Evolutionary conservation across 2,113 vertebrate genomes (phyloP).

Genomic region (Platysternon megacephalum): DNA sequence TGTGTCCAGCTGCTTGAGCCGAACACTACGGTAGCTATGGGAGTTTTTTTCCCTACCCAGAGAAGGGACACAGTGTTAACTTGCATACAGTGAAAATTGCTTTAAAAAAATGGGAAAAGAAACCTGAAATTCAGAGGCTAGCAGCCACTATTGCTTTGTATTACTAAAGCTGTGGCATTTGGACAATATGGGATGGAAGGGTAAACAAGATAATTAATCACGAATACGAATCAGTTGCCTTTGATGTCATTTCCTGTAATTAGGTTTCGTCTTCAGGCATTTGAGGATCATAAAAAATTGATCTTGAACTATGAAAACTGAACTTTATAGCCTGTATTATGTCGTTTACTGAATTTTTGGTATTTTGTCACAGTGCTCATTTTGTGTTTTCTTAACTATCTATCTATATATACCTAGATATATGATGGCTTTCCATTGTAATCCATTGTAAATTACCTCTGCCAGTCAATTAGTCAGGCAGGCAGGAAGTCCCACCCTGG

Average conservation of each 20-base stretch:
- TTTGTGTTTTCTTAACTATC: conserved; percentile 39
- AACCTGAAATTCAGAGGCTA: conserved; percentile 30
- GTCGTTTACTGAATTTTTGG: not conserved
- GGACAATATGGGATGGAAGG: not conserved
- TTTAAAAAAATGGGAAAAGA: conserved; percentile 53
- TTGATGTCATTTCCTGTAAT: conserved; percentile 69
- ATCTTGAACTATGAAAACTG: not conserved
- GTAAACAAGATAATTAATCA: conserved; percentile 23
- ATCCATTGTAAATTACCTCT: conserved; percentile 83
- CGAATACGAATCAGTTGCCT: not conserved
- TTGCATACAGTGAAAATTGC: conserved; percentile 76
- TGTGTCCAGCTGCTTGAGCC: conserved; percentile 74
- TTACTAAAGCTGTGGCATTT: conserved; percentile 50
- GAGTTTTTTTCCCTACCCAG: conserved; percentile 54
- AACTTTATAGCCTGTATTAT: conserved; percentile 30
- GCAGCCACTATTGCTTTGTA: conserved; percentile 12
- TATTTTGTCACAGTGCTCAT: conserved; percentile 43
- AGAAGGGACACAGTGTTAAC: conserved; percentile 66
- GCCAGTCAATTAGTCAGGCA: conserved; percentile 87
- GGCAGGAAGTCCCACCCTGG: conserved; percentile 95
- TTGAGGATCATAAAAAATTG: not conserved
- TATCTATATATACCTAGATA: conserved; percentile 43
- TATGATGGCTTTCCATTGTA: conserved; percentile 71
- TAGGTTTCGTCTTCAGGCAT: conserved; percentile 38
- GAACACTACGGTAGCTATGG: conserved; percentile 50